Evolutionary conservation across 1,140 invertebrate genomes (phyloP).

Genomic region (Temnothorax longispinosus): DNA sequence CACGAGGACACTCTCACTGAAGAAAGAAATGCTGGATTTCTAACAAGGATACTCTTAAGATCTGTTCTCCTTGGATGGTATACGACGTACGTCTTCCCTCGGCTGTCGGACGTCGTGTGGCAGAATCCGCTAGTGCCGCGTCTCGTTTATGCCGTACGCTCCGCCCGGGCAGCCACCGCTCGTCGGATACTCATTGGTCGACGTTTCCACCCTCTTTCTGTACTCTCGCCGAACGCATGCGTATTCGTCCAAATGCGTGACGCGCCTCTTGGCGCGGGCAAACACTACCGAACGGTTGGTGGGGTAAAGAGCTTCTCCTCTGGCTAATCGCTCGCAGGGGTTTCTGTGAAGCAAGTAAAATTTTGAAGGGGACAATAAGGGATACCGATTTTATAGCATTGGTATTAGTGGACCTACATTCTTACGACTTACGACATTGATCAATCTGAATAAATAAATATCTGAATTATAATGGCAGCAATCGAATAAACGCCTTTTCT

Average conservation of each 20-base stretch:
- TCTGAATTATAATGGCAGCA: neutral
- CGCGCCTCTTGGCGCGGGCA: slow-evolving; percentile 57
- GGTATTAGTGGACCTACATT: neutral
- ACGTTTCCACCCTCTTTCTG: slow-evolving; percentile 49
- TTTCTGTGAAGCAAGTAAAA: slow-evolving; percentile 5
- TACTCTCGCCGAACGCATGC: slow-evolving; percentile 42
- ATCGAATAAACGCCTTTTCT: neutral
- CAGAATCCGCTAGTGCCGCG: slow-evolving; percentile 62
- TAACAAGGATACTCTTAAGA: neutral
- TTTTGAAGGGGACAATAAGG: neutral
- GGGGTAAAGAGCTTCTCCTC: slow-evolving; percentile 33
- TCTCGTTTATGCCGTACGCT: slow-evolving; percentile 77
- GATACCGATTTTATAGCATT: neutral
- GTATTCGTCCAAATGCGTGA: slow-evolving; percentile 54
- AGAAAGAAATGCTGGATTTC: neutral
- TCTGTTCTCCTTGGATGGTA: neutral
- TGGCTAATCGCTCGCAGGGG: neutral
- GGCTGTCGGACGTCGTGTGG: slow-evolving; percentile 83
- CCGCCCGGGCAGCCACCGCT: slow-evolving; percentile 71
- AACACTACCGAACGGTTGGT: slow-evolving; percentile 61
- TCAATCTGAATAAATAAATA: neutral
- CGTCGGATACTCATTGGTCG: slow-evolving; percentile 62
- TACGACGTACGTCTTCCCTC: slow-evolving; percentile 64
- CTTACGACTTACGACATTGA: neutral
- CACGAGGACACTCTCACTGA: slow-evolving; percentile 36